These are phyloP conservation scores for Bovichtus variegatus DNA, from an alignment of 2,797 vertebrate genomes.

Conservation along the genomic window DNA sequence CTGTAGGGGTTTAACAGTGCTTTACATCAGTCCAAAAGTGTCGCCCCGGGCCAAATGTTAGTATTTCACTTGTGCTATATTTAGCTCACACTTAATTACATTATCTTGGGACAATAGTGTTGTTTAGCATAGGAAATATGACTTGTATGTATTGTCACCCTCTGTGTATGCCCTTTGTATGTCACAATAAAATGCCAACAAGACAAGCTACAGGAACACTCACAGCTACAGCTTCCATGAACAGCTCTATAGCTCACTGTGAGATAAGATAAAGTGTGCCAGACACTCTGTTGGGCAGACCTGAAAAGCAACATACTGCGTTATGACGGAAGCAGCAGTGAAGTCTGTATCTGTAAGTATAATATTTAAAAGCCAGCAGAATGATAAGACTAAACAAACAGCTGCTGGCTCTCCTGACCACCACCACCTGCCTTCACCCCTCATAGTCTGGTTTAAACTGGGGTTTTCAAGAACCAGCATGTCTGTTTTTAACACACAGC, in stretches of 20 bases:
- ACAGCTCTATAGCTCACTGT: slow-evolving; percentile 2
- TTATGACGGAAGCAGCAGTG: not conserved
- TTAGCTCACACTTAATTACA: slow-evolving; percentile 64
- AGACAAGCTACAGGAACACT: not conserved
- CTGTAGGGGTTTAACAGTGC: slow-evolving; percentile 66
- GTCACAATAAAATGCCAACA: not conserved
- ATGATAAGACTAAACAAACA: slow-evolving; percentile 13
- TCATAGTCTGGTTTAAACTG: slow-evolving; percentile 5
- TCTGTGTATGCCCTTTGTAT: not conserved
- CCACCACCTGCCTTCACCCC: not conserved
- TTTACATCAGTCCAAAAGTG: slow-evolving; percentile 55
- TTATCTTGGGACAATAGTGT: slow-evolving; percentile 51
- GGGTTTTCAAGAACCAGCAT: slow-evolving; percentile 24
- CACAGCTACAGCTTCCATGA: slow-evolving; percentile 9
- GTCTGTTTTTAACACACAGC: slow-evolving; percentile 6
- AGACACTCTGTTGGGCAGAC: not conserved
- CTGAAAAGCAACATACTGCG: not conserved
- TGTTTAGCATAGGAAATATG: slow-evolving; percentile 26
- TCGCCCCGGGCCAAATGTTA: slow-evolving; percentile 60
- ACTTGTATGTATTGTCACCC: not conserved
- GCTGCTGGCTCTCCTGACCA: slow-evolving; percentile 22
- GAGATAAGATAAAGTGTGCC: slow-evolving; percentile 38
- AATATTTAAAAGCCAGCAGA: not conserved
- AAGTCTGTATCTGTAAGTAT: slow-evolving; percentile 19
- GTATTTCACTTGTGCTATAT: slow-evolving; percentile 61